Evolutionary conservation across 30 jellyfish, hydroid and myxozoan species (phyloP).

Genomic region (Pelagia noctiluca): DNA sequence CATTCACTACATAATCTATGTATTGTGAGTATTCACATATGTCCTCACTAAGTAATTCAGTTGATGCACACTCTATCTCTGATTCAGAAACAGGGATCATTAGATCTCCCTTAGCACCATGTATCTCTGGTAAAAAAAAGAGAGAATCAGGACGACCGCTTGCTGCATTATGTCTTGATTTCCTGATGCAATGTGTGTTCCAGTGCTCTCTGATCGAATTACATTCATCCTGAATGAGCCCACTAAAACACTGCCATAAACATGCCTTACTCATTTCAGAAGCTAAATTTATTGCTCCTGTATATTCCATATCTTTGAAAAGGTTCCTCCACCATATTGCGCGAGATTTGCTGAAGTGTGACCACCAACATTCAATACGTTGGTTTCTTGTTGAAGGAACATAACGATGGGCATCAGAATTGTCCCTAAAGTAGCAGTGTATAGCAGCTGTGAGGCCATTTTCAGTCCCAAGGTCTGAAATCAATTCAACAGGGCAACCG

Average conservation of each 20-base stretch:
- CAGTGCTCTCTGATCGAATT: background rate
- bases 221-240: background rate
- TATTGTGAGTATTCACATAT: background rate
- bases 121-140: background rate
- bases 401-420: constrained; percentile 47
- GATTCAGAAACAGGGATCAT: background rate
- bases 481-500: constrained; percentile 73
- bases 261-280: constrained; percentile 2
- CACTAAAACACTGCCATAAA: background rate
- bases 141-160: constrained; percentile 1
- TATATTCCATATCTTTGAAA: background rate
- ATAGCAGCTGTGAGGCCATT: constrained; percentile 73
- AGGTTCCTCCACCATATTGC: constrained; percentile 70
- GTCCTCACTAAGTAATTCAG: constrained; percentile 1
- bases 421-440: constrained; percentile 57
- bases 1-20: background rate
- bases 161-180: background rate
- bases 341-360: constrained; percentile 30
- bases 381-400: constrained; percentile 78
- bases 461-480: constrained; percentile 79
- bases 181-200: background rate
- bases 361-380: constrained; percentile 78
- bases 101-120: constrained; percentile 2
- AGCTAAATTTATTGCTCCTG: background rate
- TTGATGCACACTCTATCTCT: background rate